Evolutionary conservation across 2,888 invertebrate genomes (phyloP).

Genomic region (Agrotis segetum): DNA sequence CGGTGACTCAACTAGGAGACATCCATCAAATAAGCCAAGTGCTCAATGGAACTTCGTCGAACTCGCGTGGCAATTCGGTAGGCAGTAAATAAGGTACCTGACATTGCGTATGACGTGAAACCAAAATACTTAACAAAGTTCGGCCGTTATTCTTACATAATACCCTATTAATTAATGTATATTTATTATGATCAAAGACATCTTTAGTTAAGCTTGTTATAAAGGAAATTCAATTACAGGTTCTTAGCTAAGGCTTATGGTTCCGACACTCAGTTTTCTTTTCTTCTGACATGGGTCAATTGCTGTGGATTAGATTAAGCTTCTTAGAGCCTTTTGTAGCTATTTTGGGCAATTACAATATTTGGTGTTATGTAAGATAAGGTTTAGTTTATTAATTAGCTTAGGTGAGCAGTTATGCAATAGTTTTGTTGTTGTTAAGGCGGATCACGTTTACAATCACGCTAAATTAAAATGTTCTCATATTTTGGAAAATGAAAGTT

Average conservation of each 20-base stretch:
- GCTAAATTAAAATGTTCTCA: neutral
- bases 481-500: neutral
- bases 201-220: constrained; percentile 6
- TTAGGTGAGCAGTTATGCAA: neutral
- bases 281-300: constrained; percentile 14
- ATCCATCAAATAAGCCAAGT: too few species aligned
- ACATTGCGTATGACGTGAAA: too few species aligned
- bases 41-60: too few species aligned
- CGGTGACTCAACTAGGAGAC: too few species aligned
- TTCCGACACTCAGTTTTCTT: constrained; percentile 12
- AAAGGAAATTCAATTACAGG: constrained; percentile 18
- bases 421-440: neutral
- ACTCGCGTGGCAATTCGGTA: too few species aligned
- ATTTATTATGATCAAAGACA: neutral
- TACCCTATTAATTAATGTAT: constrained; percentile 8
- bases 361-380: neutral
- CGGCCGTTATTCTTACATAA: constrained; percentile 10
- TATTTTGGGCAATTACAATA: neutral
- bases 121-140: too few species aligned
- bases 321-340: constrained; percentile 5
- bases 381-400: neutral
- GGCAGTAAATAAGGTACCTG: too few species aligned
- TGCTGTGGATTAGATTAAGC: constrained; percentile 23
- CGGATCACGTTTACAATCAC: neutral
- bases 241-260: constrained; percentile 28